phyloP scores from a whole-genome alignment of 2,113 vertebrate genomes.

The Platysternon megacephalum region DNA sequence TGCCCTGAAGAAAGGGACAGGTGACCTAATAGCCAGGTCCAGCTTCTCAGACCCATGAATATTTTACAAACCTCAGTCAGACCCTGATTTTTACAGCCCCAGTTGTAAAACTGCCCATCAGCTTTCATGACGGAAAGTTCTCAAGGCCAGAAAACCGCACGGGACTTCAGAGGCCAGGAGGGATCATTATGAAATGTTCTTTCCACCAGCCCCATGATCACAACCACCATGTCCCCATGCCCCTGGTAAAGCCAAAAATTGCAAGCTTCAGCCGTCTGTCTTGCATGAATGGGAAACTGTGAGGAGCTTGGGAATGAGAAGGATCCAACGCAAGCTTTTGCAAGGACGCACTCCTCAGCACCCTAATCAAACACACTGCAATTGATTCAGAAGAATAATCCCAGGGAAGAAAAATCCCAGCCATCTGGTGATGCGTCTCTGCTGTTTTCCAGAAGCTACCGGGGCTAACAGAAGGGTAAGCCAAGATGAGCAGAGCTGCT shows the following conservation, averaged over 20 bases:
- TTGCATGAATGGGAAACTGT: not conserved
- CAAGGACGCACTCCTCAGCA: not conserved
- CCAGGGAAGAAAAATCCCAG: not conserved
- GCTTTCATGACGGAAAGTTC: not conserved
- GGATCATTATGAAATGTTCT: not conserved
- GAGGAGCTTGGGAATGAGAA: not conserved
- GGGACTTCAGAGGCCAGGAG: not conserved
- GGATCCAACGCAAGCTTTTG: not conserved
- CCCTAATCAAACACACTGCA: not conserved
- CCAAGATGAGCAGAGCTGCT: not conserved
- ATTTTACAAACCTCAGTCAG: not conserved
- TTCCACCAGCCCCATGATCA: not conserved
- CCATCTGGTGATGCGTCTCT: not conserved
- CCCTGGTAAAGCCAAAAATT: not conserved
- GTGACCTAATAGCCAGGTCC: not conserved
- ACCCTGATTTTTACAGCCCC: not conserved
- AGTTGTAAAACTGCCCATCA: not conserved
- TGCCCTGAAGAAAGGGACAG: not conserved
- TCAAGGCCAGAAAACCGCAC: not conserved
- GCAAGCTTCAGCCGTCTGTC: not conserved
- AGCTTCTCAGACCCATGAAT: not conserved
- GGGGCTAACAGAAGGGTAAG: constrained; percentile 17
- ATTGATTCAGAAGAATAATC: not conserved
- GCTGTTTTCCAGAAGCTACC: not conserved
- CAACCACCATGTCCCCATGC: not conserved